Conservation (phyloP, 2,888 invertebrate genomes). For the Zygothrica quintamaculata region DNA sequence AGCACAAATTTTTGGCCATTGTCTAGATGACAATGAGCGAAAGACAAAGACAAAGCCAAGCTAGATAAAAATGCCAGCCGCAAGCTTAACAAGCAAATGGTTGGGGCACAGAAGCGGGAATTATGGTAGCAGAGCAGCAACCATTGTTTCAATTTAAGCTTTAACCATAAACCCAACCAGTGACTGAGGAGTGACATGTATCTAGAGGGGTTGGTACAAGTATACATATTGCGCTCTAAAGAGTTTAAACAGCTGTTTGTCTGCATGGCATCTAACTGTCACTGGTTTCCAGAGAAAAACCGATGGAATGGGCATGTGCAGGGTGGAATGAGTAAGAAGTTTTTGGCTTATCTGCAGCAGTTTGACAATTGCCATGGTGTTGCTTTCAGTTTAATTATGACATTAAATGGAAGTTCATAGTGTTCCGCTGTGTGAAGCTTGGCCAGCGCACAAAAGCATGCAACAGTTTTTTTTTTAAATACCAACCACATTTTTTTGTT, state of each 20-base stretch:
- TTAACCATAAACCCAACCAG: slow-evolving; percentile 30
- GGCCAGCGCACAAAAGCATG: slow-evolving; percentile 39
- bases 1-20: slow-evolving; percentile 60
- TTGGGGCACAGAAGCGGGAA: slow-evolving; percentile 9
- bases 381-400: slow-evolving; percentile 60
- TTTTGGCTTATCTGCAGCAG: slow-evolving; percentile 58
- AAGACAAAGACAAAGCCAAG: slow-evolving; percentile 54
- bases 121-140: slow-evolving; percentile 5
- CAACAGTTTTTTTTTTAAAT: slow-evolving; percentile 66
- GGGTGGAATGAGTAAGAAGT: background rate
- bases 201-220: slow-evolving; percentile 13
- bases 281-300: slow-evolving; percentile 33
- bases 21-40: slow-evolving; percentile 65
- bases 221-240: slow-evolving; percentile 48
- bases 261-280: slow-evolving; percentile 59
- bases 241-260: slow-evolving; percentile 63
- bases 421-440: slow-evolving; percentile 22
- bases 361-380: slow-evolving; percentile 51
- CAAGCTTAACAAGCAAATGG: slow-evolving; percentile 58
- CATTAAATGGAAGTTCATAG: slow-evolving; percentile 60
- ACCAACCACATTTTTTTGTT: background rate
- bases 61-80: slow-evolving; percentile 73
- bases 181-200: background rate
- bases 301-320: background rate
- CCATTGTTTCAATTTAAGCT: slow-evolving; percentile 61